Base-by-base conservation (phyloP, 2,888 invertebrate species). In the Eristalinus aeneus region DNA sequence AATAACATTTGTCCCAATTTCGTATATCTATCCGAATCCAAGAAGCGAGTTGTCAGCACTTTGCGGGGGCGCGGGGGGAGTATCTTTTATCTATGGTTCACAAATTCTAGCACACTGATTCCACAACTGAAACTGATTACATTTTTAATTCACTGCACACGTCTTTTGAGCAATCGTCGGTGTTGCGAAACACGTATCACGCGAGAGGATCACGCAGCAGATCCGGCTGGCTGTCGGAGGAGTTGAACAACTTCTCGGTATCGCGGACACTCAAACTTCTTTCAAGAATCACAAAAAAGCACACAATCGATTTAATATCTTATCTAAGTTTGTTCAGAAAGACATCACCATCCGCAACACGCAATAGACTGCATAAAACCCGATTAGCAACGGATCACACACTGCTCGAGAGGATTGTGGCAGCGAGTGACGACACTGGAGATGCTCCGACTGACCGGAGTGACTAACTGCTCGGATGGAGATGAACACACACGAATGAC, bases 1-100 rank as follows among this genome's bases (percentile, higher is more conserved):
- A 91, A 92, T 88, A 92, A 89, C 92, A 92, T 92, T 82, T 77
- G 74, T 67, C 9, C 77, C 23, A 61, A 27, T 86, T 34, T 11
- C 23, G 61, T 77, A 58, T 9, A 46, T 54, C 69, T 86, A 86
- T 86, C 86, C 86, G 23, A 77, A 73, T 56, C 60, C 22, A 16
- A 73, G 58, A 60, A 36, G 5, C 27, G 56, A 12, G 20, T 31
- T 23, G 56, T 56, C 12, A 58, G 36, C 23, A 39, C 46, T 46
- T n/a, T 16, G 46, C 0, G 46, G 39, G 39, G 71, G 22, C n/a
- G 27, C 27, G 27, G 27, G 27, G 2, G 46, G 67, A 61, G 63
- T 46, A 72, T 63, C 56, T 54, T 20, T 71, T 68, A 56, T 82
- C 69, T 86, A 74, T 69, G 77, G 73, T 67, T 78, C 20, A 56